Conservation (phyloP, 92 coral and sea anemone species). For the Zoanthus gigantus region DNA sequence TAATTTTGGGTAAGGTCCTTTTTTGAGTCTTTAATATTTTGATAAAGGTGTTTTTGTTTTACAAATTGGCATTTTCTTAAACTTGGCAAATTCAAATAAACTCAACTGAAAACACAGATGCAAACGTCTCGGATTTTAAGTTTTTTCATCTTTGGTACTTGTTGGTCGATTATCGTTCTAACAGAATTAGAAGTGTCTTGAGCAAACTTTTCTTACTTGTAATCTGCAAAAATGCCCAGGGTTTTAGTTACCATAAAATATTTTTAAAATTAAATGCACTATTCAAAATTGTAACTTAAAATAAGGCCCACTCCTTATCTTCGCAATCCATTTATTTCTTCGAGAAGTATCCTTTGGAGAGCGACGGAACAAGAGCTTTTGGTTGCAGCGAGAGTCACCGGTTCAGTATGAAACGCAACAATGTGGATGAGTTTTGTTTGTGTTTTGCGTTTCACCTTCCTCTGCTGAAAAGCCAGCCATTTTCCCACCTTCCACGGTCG, state of each 20-base stretch:
- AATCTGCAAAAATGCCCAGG: not conserved
- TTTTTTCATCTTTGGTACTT: not conserved
- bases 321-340: too few species aligned
- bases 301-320: too few species aligned
- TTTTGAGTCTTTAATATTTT: too few species aligned
- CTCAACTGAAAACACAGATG: too few species aligned
- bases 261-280: not conserved
- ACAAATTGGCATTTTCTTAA: not conserved
- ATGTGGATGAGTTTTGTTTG: too few species aligned
- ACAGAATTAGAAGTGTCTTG: not conserved
- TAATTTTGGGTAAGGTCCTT: not conserved
- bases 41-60: not conserved
- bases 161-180: not conserved
- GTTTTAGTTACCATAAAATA: not conserved
- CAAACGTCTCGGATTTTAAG: not conserved
- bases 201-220: conserved; percentile 1
- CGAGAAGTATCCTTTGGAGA: too few species aligned
- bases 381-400: too few species aligned
- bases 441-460: too few species aligned
- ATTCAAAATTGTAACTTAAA: conserved; percentile 10
- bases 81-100: not conserved
- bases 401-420: too few species aligned
- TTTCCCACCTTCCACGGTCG: too few species aligned
- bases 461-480: too few species aligned
- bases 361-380: too few species aligned